These are phyloP conservation scores for Trichosurus vulpecula DNA, from an alignment of 2,797 vertebrate species.

Conservation along the genomic window DNA sequence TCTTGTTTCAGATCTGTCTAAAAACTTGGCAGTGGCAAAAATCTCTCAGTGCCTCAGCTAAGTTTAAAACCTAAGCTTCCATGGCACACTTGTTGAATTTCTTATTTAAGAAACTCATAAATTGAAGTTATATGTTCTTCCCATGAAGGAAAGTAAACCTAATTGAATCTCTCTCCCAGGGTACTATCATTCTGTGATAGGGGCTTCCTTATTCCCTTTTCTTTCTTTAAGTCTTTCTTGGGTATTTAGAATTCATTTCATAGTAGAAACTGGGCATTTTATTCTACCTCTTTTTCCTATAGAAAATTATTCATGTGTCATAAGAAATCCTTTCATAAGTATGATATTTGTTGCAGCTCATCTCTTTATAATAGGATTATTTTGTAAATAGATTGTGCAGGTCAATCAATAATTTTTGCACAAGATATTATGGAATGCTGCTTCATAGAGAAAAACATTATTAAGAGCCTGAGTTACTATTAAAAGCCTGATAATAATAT, in stretches of 20 bases:
- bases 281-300: background rate
- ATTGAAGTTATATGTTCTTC: background rate
- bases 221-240: no score
- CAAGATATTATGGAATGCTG: constrained; percentile 38
- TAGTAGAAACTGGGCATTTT: no score
- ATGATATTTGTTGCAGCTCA: background rate
- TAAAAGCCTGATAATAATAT: background rate
- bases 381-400: constrained; percentile 26
- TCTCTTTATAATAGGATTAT: constrained; percentile 21
- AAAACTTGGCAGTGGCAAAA: background rate
- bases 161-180: background rate
- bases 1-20: background rate
- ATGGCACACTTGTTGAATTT: background rate
- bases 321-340: background rate
- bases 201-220: background rate
- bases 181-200: background rate
- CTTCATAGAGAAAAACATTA: constrained; percentile 34
- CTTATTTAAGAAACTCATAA: background rate
- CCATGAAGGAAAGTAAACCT: background rate
- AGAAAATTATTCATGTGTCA: background rate
- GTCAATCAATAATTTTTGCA: constrained; percentile 29
- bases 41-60: background rate
- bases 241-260: no score
- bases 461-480: background rate
- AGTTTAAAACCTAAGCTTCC: background rate